phyloP scores from a whole-genome alignment of 2,888 invertebrate species.

The Trissolcus brochymenae region DNA sequence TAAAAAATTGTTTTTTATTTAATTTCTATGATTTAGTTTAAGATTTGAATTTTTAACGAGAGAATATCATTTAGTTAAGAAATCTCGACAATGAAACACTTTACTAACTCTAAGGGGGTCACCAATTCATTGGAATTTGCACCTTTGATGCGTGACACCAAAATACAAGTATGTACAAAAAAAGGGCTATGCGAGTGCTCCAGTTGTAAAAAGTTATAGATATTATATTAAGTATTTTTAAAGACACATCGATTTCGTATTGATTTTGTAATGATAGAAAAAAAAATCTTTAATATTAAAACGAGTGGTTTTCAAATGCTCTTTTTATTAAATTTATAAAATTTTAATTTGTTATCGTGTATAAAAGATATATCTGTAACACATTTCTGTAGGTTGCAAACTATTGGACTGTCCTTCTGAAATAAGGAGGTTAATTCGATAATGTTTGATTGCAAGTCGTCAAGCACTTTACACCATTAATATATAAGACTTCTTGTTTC shows the following conservation, averaged over 20 bases:
- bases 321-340: background rate
- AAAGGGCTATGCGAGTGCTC: too few species aligned
- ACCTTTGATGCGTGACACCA: too few species aligned
- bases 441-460: conserved; percentile 48
- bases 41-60: too few species aligned
- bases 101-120: too few species aligned
- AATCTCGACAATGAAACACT: too few species aligned
- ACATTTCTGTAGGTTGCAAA: conserved; percentile 43
- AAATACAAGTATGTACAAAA: too few species aligned
- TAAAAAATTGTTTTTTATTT: too few species aligned
- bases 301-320: background rate
- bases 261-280: background rate
- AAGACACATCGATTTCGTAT: background rate
- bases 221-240: too few species aligned
- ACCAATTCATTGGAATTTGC: background rate
- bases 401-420: conserved; percentile 51
- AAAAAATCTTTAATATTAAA: background rate
- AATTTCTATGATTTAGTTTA: too few species aligned
- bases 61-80: too few species aligned
- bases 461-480: conserved; percentile 41
- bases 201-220: too few species aligned
- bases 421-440: conserved; percentile 53
- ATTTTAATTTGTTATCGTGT: background rate
- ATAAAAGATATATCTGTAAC: conserved; percentile 28
- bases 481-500: conserved; percentile 48